phyloP scores from a whole-genome alignment of 2,113 vertebrate species.

The Protobothrops flavoviridis region DNA sequence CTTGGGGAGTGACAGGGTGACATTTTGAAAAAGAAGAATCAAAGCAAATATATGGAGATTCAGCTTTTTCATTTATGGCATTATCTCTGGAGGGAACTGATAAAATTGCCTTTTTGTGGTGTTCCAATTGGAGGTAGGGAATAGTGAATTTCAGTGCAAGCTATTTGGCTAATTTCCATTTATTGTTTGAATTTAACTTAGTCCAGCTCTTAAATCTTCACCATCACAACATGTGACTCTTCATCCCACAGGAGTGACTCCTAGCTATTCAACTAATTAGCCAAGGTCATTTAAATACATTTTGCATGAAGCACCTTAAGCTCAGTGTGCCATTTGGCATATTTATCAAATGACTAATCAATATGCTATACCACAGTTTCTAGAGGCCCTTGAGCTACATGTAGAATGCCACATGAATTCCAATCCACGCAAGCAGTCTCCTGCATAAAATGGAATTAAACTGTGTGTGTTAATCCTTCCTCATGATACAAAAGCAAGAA shows the following conservation, averaged over 20 bases:
- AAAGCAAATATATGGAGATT: constrained; percentile 27
- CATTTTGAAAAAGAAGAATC: constrained; percentile 7
- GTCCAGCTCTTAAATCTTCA: constrained; percentile 62
- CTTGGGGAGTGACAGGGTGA: constrained; percentile 5
- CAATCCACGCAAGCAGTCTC: constrained; percentile 65
- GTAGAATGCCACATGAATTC: constrained; percentile 67
- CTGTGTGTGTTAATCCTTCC: constrained; percentile 53
- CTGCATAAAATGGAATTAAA: constrained; percentile 68
- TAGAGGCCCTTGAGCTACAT: constrained; percentile 61
- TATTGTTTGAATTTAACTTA: constrained; percentile 55
- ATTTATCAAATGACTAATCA: constrained; percentile 81
- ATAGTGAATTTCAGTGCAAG: constrained; percentile 50
- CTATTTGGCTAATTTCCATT: constrained; percentile 52
- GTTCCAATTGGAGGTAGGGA: constrained; percentile 37
- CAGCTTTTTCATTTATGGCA: neutral
- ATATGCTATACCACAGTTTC: constrained; percentile 73
- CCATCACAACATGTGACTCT: constrained; percentile 54
- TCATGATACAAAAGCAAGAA: constrained; percentile 50
- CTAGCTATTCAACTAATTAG: constrained; percentile 70
- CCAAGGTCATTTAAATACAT: constrained; percentile 78
- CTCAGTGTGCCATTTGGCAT: constrained; percentile 68
- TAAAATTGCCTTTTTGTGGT: constrained; percentile 36
- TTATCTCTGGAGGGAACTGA: constrained; percentile 20
- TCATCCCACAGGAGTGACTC: constrained; percentile 58
- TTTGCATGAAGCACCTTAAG: constrained; percentile 75